Base-by-base conservation (phyloP, 2,113 vertebrate genomes). In the Tychaedon coryphoeus region DNA sequence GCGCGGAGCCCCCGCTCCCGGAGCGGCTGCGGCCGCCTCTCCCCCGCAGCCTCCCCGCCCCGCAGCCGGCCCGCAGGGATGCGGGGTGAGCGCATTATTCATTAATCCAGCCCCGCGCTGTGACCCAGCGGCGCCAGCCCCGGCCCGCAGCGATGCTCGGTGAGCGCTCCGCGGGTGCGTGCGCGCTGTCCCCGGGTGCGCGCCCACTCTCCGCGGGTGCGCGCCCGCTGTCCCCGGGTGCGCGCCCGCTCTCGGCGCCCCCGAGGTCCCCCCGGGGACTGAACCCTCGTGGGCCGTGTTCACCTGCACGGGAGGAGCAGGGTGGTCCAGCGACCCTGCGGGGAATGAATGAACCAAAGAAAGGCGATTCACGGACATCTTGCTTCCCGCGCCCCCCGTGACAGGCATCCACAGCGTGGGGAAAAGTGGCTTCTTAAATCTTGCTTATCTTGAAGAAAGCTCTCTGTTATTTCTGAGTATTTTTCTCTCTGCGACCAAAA, bases 171-270 rank as follows among this genome's bases (percentile, higher is more conserved):
- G 95, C 97, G 40, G 40, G 34, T 6, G 15, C 9, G 43, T 94
- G 96, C 96, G 96, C 96, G 97, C 51, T 53, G 28, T 53, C 10
- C 28, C 40, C 97, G 40, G 40, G 34, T 6, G 15, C 8, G 43
- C 94, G 96, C 96, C 96, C 96, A 97, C 51, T 40, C 43, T 97
- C 94, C 96, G 95, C 97, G 45, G 40, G 34, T 6, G 15, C 9
- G 43, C 94, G 96, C 96, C 96, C 96, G 97, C 51, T 38, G 40
- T 97, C 94, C 96, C 95, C 97, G 40, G 34, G 34, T 6, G 15
- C 9, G 43, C 94, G 96, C 96, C 96, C 96, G 97, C 28, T 53
- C 51, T 53, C 28, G 16, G 51, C 28, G 12, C 13, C 9, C 38
- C 7, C 33, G 23, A 20, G 47, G 5, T 10, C 22, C 40, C 73